A percentile compares a stretch with the other conserved stretches of the same genome.
These are phyloP conservation scores for Lacerta viridis DNA, from an alignment of 2,797 vertebrate genomes.

Conservation along the genomic window DNA sequence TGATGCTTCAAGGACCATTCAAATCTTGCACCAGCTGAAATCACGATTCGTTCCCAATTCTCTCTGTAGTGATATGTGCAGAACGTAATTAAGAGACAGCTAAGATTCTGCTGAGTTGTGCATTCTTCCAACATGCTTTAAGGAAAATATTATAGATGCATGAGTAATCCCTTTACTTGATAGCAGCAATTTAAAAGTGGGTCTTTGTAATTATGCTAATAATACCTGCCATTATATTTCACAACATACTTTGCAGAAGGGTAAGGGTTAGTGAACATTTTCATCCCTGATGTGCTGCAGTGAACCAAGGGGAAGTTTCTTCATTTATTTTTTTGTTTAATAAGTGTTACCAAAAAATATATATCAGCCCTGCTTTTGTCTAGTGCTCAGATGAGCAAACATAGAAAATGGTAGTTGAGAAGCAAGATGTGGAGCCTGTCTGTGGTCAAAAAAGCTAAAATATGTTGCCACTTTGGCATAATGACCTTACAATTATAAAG, in stretches of 20 bases:
- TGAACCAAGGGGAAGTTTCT: not conserved
- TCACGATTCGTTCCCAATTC: constrained; percentile 26
- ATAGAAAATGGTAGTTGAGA: not conserved
- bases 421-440: not conserved
- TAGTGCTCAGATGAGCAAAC: not conserved
- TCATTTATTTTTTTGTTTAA: not conserved
- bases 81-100: constrained; percentile 66
- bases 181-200: constrained; percentile 67
- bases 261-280: constrained; percentile 46
- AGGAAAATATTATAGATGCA: constrained; percentile 62
- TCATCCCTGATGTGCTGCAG: constrained; percentile 42
- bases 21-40: constrained; percentile 23
- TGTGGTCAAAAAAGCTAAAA: not conserved
- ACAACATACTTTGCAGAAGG: constrained; percentile 58
- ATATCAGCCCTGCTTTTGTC: not conserved
- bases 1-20: constrained; percentile 31
- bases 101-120: constrained; percentile 72
- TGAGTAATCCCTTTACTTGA: constrained; percentile 57
- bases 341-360: not conserved
- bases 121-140: constrained; percentile 64
- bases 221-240: constrained; percentile 57
- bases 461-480: not conserved
- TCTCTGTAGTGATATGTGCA: constrained; percentile 51
- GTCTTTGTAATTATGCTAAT: constrained; percentile 67
- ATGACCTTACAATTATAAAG: not conserved